These are phyloP conservation scores for Thunnus albacares DNA, from an alignment of 2,797 vertebrate genomes.

Conservation along the genomic window DNA sequence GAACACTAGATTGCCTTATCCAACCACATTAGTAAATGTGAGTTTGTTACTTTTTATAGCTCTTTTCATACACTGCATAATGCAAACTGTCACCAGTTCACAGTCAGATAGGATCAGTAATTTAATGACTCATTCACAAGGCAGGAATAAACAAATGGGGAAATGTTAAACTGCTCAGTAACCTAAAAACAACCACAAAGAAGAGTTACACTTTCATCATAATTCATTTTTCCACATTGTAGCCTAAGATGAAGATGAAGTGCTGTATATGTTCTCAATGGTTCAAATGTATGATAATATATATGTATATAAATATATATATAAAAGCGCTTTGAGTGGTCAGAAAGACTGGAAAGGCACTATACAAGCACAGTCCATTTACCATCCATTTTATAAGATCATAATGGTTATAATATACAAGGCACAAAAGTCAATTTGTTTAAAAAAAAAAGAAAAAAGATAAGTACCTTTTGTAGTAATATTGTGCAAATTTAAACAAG, in stretches of 20 bases:
- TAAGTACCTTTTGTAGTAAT: neutral
- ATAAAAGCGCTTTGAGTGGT: no score
- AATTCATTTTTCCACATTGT: neutral
- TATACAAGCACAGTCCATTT: no score
- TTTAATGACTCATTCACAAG: neutral
- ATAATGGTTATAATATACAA: constrained; percentile 7
- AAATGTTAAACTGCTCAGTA: no score
- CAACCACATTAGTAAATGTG: neutral
- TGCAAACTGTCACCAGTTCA: neutral
- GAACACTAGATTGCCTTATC: neutral
- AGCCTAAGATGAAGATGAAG: neutral
- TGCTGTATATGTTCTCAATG: no score
- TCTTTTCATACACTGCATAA: neutral
- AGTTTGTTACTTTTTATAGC: neutral
- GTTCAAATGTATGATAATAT: no score
- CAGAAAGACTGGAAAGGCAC: no score
- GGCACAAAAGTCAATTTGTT: constrained; percentile 11
- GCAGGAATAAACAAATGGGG: no score
- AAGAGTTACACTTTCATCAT: no score
- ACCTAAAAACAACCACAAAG: no score
- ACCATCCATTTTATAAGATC: no score
- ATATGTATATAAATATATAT: no score
- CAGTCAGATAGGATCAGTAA: neutral
- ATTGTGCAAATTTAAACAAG: constrained; percentile 11
- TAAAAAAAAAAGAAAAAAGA: neutral